Conservation (phyloP, 2,113 vertebrate genomes). For the Stictonetta naevosa region DNA sequence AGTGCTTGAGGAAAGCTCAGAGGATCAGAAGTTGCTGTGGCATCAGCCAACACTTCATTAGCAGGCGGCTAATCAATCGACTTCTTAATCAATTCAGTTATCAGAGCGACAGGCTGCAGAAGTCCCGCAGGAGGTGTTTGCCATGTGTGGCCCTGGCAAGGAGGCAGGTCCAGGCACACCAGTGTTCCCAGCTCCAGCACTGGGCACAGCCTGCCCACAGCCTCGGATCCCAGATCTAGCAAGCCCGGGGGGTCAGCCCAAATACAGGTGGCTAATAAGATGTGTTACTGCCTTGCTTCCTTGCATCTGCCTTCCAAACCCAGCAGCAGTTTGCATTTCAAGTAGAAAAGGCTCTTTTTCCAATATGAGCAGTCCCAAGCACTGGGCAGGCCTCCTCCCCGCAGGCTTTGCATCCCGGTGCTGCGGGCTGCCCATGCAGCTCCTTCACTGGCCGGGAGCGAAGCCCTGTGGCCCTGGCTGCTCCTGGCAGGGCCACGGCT, state of each 20-base stretch:
- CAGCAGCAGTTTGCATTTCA: not conserved
- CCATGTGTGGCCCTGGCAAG: not conserved
- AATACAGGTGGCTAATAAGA: accelerated
- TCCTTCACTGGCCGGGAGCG: not conserved
- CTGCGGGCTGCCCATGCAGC: no score
- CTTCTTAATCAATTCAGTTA: not conserved
- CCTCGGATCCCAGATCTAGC: not conserved
- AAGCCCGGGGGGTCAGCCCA: not conserved
- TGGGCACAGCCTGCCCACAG: accelerated
- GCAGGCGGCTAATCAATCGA: not conserved
- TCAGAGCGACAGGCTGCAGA: not conserved
- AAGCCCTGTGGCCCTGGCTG: not conserved
- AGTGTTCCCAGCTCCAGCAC: not conserved
- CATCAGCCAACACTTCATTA: not conserved
- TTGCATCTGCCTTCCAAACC: not conserved
- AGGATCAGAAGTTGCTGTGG: not conserved
- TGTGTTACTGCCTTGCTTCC: accelerated
- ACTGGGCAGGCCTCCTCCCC: accelerated
- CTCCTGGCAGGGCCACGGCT: not conserved
- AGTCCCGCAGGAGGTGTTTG: accelerated
- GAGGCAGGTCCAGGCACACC: not conserved
- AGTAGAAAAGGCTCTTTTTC: not conserved
- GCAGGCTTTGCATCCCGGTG: accelerated
- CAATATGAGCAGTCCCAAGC: not conserved
- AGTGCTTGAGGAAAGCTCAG: not conserved